Base-by-base conservation (phyloP, 2,888 invertebrate genomes). In the Resseliella maxima region DNA sequence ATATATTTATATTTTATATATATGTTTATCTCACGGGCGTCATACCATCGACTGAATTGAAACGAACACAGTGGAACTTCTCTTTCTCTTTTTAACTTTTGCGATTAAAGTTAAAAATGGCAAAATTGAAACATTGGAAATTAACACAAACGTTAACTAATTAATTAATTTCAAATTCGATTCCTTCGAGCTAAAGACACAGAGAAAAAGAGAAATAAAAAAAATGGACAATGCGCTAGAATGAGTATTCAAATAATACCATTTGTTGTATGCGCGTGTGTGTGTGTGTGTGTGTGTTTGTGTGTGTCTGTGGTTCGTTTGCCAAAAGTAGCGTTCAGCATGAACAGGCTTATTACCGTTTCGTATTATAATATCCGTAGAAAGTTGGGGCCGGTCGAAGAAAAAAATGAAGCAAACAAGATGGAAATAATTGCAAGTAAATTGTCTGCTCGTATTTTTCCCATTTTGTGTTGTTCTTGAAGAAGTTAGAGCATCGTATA, bases 341-440 rank as follows among this genome's bases (percentile, higher is more conserved):
- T 27, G 72, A 72, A 72, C 72, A 72, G 72, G 72, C 72, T 72
- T 35, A 72, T 72, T 72, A 72, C 72, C 72, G 72, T 31, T 3
- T n/a, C n/a, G n/a, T n/a, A n/a, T n/a, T n/a, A 15, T 72, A 72
- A 31, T 72, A 72, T 72, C 72, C 72, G 31, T 72, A 35, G n/a
- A 72, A 72, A 72, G 31, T 72, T n/a, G n/a, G n/a, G 72, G 72
- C 72, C 72, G 10, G 31, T 72, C 72, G 10, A 3, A n/a, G 24
- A 59, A 72, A 27, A 72, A 72, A 72, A 72, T 72, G 72, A 35
- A 72, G n/a, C 72, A 72, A 72, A 72, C 72, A 72, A 72, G 72
- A 72, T 72, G 72, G 35, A 72, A 72, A 72, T 72, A 72, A 72
- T 72, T 31, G 72, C 72, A 72, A 72, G 72, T 72, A 72, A 72